phyloP scores from a whole-genome alignment of 2,888 invertebrate genomes.

The Cerceris rybyensis region DNA sequence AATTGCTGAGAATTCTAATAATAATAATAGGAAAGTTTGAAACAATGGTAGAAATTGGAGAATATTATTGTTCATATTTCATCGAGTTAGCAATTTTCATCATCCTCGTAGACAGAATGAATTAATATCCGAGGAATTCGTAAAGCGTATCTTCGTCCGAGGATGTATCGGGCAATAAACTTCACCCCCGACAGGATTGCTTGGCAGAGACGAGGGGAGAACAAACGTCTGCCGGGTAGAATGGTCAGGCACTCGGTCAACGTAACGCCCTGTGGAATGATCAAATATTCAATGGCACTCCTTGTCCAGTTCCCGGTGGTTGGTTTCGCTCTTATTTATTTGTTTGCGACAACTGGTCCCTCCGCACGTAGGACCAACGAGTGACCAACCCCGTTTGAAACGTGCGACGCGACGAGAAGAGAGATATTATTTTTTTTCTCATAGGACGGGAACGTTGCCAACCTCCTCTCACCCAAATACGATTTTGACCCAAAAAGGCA shows the following conservation, averaged over 20 bases:
- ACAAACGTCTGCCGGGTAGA: constrained; percentile 28
- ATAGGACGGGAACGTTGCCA: constrained; percentile 72
- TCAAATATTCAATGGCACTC: constrained; percentile 68
- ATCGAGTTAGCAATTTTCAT: no score
- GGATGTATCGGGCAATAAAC: constrained; percentile 55
- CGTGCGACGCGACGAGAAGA: constrained; percentile 25
- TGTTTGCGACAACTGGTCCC: constrained; percentile 65
- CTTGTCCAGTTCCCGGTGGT: constrained; percentile 28
- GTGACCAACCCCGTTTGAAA: constrained; percentile 16
- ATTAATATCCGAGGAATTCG: constrained; percentile 18
- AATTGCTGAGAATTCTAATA: no score
- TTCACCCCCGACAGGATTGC: constrained; percentile 32
- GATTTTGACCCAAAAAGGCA: constrained; percentile 79
- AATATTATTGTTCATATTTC: no score
- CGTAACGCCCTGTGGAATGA: constrained; percentile 59
- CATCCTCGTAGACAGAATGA: not conserved
- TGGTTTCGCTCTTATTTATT: constrained; percentile 70
- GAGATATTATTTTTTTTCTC: constrained; percentile 54
- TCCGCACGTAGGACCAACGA: constrained; percentile 15
- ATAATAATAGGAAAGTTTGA: no score
- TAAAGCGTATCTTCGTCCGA: constrained; percentile 36
- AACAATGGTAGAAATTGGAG: no score
- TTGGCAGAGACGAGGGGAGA: constrained; percentile 44
- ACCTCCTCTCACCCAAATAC: constrained; percentile 69
- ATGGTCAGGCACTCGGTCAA: constrained; percentile 62